Conservation (phyloP, 2,797 vertebrate species). For the Danio tinwini region DNA sequence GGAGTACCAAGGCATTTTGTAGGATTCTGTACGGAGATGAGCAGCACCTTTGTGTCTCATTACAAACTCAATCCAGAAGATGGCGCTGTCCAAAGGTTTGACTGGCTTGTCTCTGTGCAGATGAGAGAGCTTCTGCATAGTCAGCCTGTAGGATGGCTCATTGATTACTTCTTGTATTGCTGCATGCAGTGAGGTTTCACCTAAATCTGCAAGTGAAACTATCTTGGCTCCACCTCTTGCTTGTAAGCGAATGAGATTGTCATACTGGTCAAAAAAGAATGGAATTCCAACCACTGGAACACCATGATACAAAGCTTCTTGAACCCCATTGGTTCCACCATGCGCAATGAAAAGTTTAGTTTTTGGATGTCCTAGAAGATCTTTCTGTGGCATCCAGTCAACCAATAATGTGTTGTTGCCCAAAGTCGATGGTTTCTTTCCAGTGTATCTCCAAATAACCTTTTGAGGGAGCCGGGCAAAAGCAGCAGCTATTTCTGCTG, state of each 20-base stretch:
- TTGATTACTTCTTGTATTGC: slow-evolving; percentile 24
- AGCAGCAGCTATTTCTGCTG: slow-evolving; percentile 53
- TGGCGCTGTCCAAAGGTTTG: slow-evolving; percentile 39
- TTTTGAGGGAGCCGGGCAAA: slow-evolving; percentile 54
- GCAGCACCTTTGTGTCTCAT: slow-evolving; percentile 53
- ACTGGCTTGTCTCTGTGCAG: slow-evolving; percentile 43
- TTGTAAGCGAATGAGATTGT: slow-evolving; percentile 28
- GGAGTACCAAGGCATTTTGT: slow-evolving; percentile 50
- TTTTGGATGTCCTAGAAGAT: slow-evolving; percentile 55
- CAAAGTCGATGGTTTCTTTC: slow-evolving; percentile 40
- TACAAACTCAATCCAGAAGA: slow-evolving; percentile 55
- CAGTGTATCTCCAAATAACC: slow-evolving; percentile 47
- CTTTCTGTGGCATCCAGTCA: slow-evolving; percentile 56
- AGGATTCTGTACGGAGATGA: slow-evolving; percentile 48
- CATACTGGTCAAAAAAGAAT: slow-evolving; percentile 39
- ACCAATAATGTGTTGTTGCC: slow-evolving; percentile 57
- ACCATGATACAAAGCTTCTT: slow-evolving; percentile 50
- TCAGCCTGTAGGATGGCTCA: slow-evolving; percentile 19
- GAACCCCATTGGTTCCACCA: slow-evolving; percentile 52
- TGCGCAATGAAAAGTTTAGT: slow-evolving; percentile 50
- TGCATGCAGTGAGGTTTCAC: neutral
- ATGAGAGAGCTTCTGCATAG: slow-evolving; percentile 28
- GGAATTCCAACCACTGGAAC: slow-evolving; percentile 53
- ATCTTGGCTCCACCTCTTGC: slow-evolving; percentile 17
- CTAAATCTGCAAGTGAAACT: neutral